These are phyloP conservation scores for Cyclina sinensis DNA, from an alignment of 1,140 invertebrate species.

Conservation along the genomic window DNA sequence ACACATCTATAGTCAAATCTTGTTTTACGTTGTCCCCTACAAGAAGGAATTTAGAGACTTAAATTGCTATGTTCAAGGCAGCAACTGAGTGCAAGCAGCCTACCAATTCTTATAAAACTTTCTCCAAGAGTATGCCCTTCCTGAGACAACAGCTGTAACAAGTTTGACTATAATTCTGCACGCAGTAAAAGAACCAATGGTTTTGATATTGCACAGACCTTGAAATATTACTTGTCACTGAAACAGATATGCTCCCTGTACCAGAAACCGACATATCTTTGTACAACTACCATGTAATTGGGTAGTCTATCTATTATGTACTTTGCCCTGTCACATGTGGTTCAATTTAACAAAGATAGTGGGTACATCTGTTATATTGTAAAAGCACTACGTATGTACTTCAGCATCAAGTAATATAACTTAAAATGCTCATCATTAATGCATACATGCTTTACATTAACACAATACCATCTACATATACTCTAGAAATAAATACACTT, in stretches of 20 bases:
- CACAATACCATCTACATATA: no score
- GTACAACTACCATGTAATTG: no score
- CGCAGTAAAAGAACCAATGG: not conserved
- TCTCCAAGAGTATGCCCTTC: no score
- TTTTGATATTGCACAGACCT: constrained; percentile 18
- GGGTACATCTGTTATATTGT: no score
- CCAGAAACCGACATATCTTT: not conserved
- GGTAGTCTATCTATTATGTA: no score
- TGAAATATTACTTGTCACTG: constrained; percentile 37
- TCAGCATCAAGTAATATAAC: constrained; percentile 22
- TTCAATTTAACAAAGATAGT: no score
- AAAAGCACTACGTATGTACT: not conserved
- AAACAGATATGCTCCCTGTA: not conserved
- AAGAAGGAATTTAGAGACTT: no score
- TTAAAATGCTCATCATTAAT: constrained; percentile 9
- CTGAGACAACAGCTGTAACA: not conserved
- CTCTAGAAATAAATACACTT: no score
- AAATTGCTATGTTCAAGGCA: no score
- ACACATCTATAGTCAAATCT: constrained; percentile 9
- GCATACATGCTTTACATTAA: not conserved
- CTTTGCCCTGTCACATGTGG: no score
- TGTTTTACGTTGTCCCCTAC: not conserved
- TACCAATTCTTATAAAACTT: no score
- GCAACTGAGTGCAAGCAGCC: no score
- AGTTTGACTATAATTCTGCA: not conserved